Conservation (phyloP, 2,113 vertebrate species). For the Poecile atricapillus region DNA sequence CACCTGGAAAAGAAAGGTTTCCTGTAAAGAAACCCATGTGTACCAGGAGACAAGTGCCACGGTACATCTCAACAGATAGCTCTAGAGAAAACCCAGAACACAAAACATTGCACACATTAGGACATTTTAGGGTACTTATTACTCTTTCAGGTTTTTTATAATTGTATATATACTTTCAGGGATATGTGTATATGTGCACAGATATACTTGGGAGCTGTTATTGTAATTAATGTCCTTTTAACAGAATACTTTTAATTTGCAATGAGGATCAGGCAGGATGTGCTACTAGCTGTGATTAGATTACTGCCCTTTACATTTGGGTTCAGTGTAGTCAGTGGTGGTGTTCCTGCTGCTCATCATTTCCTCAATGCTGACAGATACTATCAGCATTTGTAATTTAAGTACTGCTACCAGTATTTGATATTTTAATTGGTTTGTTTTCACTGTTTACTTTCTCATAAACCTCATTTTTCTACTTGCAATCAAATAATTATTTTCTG, state of each 20-base stretch:
- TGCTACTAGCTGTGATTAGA: neutral
- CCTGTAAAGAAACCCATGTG: neutral
- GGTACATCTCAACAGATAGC: neutral
- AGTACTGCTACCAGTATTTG: neutral
- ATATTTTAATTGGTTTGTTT: neutral
- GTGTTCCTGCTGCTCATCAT: neutral
- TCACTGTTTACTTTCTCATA: neutral
- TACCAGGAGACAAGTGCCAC: neutral
- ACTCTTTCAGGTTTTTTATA: neutral
- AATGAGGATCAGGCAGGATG: neutral
- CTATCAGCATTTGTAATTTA: neutral
- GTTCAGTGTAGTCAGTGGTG: neutral
- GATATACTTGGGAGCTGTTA: neutral
- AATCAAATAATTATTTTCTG: neutral
- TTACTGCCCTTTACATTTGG: neutral
- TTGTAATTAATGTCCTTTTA: neutral
- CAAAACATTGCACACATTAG: neutral
- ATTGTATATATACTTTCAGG: neutral
- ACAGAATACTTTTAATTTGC: neutral
- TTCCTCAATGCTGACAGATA: neutral
- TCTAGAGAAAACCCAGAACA: neutral
- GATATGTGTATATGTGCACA: neutral
- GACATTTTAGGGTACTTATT: neutral
- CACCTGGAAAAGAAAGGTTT: neutral
- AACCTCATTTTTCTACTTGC: neutral